Evolutionary conservation across 2,113 vertebrate species (phyloP).

Genomic region (Struthio camelus): DNA sequence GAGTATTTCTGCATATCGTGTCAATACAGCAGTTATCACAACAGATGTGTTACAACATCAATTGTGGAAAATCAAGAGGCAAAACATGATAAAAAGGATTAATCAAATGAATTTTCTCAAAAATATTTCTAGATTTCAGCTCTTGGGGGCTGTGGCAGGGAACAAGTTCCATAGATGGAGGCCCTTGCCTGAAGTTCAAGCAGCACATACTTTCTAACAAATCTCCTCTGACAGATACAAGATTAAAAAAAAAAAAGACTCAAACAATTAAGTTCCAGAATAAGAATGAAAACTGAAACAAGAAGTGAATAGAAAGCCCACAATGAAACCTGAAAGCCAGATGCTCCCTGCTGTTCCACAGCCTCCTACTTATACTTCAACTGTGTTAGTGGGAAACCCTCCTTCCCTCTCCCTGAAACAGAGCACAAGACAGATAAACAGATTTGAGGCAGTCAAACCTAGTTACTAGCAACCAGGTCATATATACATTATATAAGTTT

Average conservation of each 20-base stretch:
- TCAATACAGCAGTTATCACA: not conserved
- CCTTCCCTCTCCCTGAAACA: not conserved
- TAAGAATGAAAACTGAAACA: not conserved
- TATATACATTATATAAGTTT: not conserved
- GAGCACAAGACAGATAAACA: not conserved
- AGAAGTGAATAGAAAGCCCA: not conserved
- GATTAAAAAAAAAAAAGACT: not conserved
- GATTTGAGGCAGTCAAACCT: not conserved
- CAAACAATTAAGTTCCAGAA: not conserved
- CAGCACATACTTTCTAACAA: not conserved
- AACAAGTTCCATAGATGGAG: not conserved
- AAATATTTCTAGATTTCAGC: not conserved
- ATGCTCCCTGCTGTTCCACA: not conserved
- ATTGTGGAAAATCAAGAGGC: not conserved
- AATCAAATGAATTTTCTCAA: not conserved
- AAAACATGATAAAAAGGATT: not conserved
- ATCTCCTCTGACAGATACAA: not conserved
- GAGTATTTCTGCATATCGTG: not conserved
- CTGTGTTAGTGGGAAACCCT: not conserved
- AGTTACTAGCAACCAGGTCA: not conserved
- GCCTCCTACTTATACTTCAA: not conserved
- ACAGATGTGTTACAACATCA: not conserved
- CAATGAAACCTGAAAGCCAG: not conserved
- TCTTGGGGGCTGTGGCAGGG: not conserved
- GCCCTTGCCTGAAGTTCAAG: not conserved